phyloP scores from a whole-genome alignment of 2,113 vertebrate genomes.

The Oostethus manadensis region DNA sequence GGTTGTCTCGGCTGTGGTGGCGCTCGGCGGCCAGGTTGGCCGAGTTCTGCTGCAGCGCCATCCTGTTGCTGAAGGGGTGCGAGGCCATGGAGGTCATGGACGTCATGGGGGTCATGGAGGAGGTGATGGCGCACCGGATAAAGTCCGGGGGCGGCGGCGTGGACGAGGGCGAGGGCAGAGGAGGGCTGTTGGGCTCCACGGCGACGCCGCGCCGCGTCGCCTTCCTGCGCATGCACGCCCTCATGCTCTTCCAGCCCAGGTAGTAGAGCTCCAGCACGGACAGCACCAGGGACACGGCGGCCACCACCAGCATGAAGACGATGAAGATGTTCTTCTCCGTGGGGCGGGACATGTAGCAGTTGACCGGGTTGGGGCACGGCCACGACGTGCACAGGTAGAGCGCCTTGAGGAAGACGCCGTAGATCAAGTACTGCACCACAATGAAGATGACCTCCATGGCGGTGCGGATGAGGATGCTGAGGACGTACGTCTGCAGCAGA shows the following conservation, averaged over 20 bases:
- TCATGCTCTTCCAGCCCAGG: slow-evolving; percentile 83
- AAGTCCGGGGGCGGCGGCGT: slow-evolving; percentile 89
- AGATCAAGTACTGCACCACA: slow-evolving; percentile 87
- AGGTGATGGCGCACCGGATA: slow-evolving; percentile 71
- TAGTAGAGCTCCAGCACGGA: slow-evolving; percentile 89
- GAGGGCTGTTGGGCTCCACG: slow-evolving; percentile 54
- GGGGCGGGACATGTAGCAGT: slow-evolving; percentile 94
- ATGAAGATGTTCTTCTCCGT: slow-evolving; percentile 98
- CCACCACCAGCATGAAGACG: slow-evolving; percentile 92
- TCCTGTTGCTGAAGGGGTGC: slow-evolving; percentile 81
- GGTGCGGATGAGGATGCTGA: slow-evolving; percentile 89
- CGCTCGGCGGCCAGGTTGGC: slow-evolving; percentile 83
- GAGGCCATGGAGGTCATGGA: slow-evolving; percentile 64
- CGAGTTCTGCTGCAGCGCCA: slow-evolving; percentile 88
- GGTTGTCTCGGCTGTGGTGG: slow-evolving; percentile 71
- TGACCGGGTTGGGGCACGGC: slow-evolving; percentile 90
- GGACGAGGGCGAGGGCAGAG: slow-evolving; percentile 62
- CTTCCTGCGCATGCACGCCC: slow-evolving; percentile 39
- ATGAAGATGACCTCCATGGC: slow-evolving; percentile 91
- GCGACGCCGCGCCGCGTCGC: slow-evolving; percentile 29
- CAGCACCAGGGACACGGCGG: slow-evolving; percentile 83
- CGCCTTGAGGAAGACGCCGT: slow-evolving; percentile 86
- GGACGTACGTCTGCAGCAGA: slow-evolving; percentile 85
- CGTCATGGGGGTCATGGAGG: slow-evolving; percentile 46
- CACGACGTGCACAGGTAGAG: slow-evolving; percentile 81